Base-by-base conservation (phyloP, 1,140 invertebrate genomes). In the Olivierus martensii region DNA sequence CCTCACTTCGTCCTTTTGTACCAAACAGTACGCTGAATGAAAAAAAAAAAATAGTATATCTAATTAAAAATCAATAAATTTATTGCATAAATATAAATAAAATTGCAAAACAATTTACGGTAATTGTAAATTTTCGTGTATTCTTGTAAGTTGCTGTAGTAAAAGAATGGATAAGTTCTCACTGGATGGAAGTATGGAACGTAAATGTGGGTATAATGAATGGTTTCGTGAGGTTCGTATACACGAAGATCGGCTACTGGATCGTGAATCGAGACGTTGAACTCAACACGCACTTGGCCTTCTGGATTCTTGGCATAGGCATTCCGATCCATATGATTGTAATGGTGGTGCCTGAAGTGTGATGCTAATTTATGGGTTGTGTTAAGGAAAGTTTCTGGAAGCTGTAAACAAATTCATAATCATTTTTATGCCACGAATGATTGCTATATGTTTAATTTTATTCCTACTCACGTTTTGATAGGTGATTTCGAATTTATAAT, bases 381-480 rank as follows among this genome's bases (percentile, higher is more conserved):
- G 22, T 54, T 54, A 19, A 48, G 11, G 43, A 57, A 53, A 12
- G 19, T 12, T n/a, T 22, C 21, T 12, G 43, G 47, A 3, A 57
- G 19, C 56, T 57, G 41, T 12, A 39, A 46, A 46, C 34, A 14
- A 45, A 28, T 28, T 28, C 4, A 28, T 28, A 28, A 28, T 28
- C 9, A 28, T 28, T 28, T 28, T 28, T 28, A 6, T 28, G n/a
- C n/a, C n/a, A n/a, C n/a, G n/a, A n/a, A n/a, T n/a, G n/a, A n/a
- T n/a, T n/a, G n/a, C n/a, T n/a, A n/a, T n/a, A n/a, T n/a, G n/a
- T n/a, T n/a, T n/a, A n/a, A n/a, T n/a, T n/a, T n/a, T n/a, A n/a
- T n/a, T n/a, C n/a, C 28, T 28, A 28, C 56, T 52, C 45, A 57
- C 55, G 10, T 57, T 19, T 17, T 57, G 51, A 41, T 53, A 37